phyloP scores from a whole-genome alignment of 2,797 vertebrate species.

The Oryzias sinensis region DNA sequence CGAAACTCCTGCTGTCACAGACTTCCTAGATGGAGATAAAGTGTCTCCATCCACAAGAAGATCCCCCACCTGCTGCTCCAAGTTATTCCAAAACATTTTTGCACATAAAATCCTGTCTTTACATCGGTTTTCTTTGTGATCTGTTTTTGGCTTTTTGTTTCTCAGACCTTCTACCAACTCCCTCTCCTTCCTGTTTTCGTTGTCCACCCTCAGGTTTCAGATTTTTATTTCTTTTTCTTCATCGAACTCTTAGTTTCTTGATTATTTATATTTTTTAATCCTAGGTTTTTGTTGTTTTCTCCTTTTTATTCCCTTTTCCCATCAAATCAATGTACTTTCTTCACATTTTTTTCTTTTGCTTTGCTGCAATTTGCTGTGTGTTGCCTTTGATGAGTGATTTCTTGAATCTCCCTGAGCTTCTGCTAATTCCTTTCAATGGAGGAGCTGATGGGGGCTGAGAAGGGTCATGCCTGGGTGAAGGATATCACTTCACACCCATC shows the following conservation, averaged over 20 bases:
- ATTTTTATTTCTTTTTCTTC: constrained; percentile 9
- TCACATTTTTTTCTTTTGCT: constrained; percentile 17
- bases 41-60: neutral
- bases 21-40: constrained; percentile 6
- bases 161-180: too few species aligned
- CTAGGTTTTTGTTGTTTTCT: constrained; percentile 19
- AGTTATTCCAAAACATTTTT: constrained; percentile 42
- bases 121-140: constrained; percentile 28
- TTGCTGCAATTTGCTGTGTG: constrained; percentile 51
- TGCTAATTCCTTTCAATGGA: constrained; percentile 65
- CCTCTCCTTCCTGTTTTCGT: too few species aligned
- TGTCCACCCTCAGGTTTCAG: too few species aligned
- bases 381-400: constrained; percentile 65
- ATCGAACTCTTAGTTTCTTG: constrained; percentile 41
- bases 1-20: neutral
- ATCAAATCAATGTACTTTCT: constrained; percentile 11
- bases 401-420: neutral
- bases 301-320: constrained; percentile 12
- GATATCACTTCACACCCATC: constrained; percentile 71
- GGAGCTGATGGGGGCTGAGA: constrained; percentile 59
- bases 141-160: constrained; percentile 1
- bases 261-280: constrained; percentile 28
- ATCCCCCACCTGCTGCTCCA: constrained; percentile 29
- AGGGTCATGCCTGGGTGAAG: constrained; percentile 78
- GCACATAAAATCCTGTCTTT: constrained; percentile 31